phyloP scores from a whole-genome alignment of 64 coral and sea anemone genomes.

The Pachyseris speciosa region DNA sequence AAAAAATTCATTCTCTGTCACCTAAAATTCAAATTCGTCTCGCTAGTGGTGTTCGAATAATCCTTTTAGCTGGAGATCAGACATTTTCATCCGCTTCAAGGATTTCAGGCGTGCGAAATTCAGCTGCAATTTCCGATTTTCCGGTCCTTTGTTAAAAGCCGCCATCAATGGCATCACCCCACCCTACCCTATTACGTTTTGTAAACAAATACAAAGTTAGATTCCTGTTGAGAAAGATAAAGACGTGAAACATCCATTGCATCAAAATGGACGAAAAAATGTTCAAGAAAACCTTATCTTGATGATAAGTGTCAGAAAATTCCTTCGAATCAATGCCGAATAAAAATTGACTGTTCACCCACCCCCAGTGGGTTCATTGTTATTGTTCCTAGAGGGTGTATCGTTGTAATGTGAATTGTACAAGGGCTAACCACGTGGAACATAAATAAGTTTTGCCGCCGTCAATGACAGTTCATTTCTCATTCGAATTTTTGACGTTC shows the following conservation, averaged over 20 bases:
- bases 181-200: slow-evolving; percentile 40
- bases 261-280: not conserved
- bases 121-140: slow-evolving; percentile 62
- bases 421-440: slow-evolving; percentile 83
- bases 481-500: slow-evolving; percentile 99
- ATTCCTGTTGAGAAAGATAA: not conserved
- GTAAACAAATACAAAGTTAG: not conserved
- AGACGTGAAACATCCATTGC: not conserved
- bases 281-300: not conserved
- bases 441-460: slow-evolving; percentile 99
- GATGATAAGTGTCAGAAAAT: not conserved
- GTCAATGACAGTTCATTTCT: slow-evolving; percentile 99
- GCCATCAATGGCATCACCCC: slow-evolving; percentile 2
- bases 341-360: not conserved
- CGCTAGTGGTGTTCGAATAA: slow-evolving; percentile 23
- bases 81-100: slow-evolving; percentile 41
- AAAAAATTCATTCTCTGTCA: not conserved
- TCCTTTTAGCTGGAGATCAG: slow-evolving; percentile 45
- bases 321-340: not conserved
- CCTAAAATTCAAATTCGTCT: not conserved
- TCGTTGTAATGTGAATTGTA: slow-evolving; percentile 41
- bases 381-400: slow-evolving; percentile 54
- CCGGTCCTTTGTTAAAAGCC: slow-evolving; percentile 46
- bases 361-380: not conserved
- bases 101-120: slow-evolving; percentile 36